Percentiles rank a stretch among this genome's conserved stretches.
These are phyloP conservation scores for Galaxias olidus DNA, from an alignment of 2,797 vertebrate genomes.

Conservation along the genomic window DNA sequence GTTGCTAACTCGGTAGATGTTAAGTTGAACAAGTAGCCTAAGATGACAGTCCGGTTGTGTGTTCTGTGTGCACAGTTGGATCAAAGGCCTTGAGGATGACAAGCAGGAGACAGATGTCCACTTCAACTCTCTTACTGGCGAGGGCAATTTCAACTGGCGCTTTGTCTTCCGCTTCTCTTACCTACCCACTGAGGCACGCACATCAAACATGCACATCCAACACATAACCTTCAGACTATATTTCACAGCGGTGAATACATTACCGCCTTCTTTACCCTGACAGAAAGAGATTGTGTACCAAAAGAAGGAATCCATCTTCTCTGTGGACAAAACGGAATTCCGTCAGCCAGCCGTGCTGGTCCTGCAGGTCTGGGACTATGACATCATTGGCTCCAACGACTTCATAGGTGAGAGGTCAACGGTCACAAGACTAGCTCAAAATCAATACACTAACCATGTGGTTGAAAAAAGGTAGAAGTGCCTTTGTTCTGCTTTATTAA, in stretches of 20 bases:
- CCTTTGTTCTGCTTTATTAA: too few relatives aligned
- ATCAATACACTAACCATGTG: background rate
- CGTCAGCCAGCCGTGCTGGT: slow-evolving; percentile 84
- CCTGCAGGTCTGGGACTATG: slow-evolving; percentile 95
- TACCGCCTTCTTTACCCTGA: background rate
- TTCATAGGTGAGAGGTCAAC: slow-evolving; percentile 82
- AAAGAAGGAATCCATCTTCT: slow-evolving; percentile 88
- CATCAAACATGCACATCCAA: background rate
- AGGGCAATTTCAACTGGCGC: slow-evolving; percentile 97
- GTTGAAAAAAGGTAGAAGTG: too few relatives aligned
- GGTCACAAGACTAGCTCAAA: too few relatives aligned
- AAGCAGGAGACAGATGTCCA: slow-evolving; percentile 96
- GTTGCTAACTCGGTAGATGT: too few relatives aligned
- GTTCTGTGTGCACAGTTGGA: slow-evolving; percentile 78
- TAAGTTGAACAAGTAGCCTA: too few relatives aligned
- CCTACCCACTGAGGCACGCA: slow-evolving; percentile 82
- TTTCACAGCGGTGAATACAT: too few relatives aligned
- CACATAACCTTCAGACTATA: background rate
- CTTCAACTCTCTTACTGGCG: slow-evolving; percentile 93
- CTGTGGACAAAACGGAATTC: slow-evolving; percentile 88
- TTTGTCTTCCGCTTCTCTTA: slow-evolving; percentile 91
- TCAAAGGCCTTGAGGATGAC: slow-evolving; percentile 90
- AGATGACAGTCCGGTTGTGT: slow-evolving; percentile 1
- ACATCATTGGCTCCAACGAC: slow-evolving; percentile 88
- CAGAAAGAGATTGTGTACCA: slow-evolving; percentile 86